Conservation (phyloP, 2,113 vertebrate genomes). For the Thamnaconus septentrionalis region DNA sequence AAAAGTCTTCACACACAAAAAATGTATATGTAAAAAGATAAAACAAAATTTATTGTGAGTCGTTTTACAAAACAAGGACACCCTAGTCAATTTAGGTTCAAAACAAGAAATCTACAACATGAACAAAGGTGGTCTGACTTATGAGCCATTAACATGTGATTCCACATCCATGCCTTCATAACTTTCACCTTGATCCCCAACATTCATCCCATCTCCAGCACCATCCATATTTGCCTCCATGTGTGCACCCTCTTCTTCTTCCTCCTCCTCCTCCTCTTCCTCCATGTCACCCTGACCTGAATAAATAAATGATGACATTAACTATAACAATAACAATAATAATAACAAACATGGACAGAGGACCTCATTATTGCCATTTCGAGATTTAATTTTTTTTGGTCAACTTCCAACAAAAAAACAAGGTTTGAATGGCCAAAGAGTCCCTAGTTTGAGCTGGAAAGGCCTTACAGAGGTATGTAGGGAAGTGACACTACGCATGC, state of each 20-base stretch:
- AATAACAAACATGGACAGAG: too few relatives aligned
- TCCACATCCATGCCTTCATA: constrained; percentile 84
- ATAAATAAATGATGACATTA: background rate
- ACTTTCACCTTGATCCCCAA: constrained; percentile 27
- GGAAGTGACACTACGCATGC: too few relatives aligned
- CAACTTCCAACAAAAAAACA: too few relatives aligned
- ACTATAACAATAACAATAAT: too few relatives aligned
- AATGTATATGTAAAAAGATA: background rate
- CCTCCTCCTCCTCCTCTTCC: constrained; percentile 67
- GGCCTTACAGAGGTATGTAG: too few relatives aligned
- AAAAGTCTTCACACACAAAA: too few relatives aligned
- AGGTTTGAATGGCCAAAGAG: too few relatives aligned
- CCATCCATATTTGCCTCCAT: constrained; percentile 31
- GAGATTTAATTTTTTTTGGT: too few relatives aligned
- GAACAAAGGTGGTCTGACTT: background rate
- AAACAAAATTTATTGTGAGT: background rate
- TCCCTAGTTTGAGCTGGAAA: too few relatives aligned
- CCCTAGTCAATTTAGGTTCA: background rate
- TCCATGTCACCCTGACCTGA: constrained; percentile 52
- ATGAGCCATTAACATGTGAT: constrained; percentile 82
- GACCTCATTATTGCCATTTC: too few relatives aligned
- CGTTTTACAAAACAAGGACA: constrained; percentile 30
- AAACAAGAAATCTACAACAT: constrained; percentile 14
- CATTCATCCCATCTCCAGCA: constrained; percentile 36
- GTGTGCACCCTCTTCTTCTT: constrained; percentile 50